A percentile compares a stretch with the other conserved stretches of the same genome.
These are phyloP conservation scores for Pentamera pediparva DNA, from an alignment of 53 echinoderm and acorn worm genomes.

Conservation along the genomic window DNA sequence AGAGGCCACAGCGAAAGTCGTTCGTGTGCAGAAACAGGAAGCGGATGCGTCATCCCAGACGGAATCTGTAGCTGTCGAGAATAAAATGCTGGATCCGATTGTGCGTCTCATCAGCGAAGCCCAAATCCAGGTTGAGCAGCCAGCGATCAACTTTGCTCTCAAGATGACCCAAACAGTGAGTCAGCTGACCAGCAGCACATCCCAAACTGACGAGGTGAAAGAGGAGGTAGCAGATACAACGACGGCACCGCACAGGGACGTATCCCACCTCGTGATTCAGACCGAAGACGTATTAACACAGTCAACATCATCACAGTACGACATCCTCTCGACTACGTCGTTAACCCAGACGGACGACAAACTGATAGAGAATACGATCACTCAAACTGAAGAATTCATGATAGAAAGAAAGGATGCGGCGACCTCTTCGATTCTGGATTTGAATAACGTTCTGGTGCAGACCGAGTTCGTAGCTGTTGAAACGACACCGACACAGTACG, in stretches of 20 bases:
- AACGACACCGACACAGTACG: not conserved
- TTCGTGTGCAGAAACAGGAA: not conserved
- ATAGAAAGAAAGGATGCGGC: not conserved
- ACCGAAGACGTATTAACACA: not conserved
- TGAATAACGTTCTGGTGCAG: not conserved
- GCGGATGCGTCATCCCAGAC: not conserved
- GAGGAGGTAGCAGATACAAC: not conserved
- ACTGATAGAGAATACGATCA: not conserved
- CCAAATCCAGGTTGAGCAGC: not conserved
- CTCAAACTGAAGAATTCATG: not conserved
- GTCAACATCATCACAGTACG: not conserved
- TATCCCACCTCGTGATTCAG: not conserved
- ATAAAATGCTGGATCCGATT: slow-evolving; percentile 7
- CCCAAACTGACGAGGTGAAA: not conserved
- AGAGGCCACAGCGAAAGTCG: not conserved
- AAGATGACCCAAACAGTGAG: not conserved
- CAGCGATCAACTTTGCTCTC: not conserved
- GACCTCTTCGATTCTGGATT: not conserved
- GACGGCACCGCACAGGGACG: not conserved
- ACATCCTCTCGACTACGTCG: not conserved
- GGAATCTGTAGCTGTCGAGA: not conserved
- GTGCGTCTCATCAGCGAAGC: not conserved
- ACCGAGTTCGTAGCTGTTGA: not conserved
- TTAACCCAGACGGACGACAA: not conserved
- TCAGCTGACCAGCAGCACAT: too few relatives aligned